Evolutionary conservation across 1,140 invertebrate species (phyloP).

Genomic region (Proales similis): DNA sequence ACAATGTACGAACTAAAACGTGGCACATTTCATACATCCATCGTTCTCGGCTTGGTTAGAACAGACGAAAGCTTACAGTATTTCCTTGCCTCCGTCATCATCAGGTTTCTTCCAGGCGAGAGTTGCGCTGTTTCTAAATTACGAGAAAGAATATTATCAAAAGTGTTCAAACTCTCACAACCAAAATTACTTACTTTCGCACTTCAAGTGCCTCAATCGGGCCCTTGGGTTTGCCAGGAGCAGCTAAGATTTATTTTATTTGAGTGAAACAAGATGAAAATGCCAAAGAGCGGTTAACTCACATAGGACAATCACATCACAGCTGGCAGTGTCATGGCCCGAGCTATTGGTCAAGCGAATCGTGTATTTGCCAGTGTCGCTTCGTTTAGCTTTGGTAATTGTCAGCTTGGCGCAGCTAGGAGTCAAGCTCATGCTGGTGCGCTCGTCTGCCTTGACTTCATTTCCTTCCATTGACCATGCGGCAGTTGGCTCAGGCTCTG

Average conservation of each 20-base stretch:
- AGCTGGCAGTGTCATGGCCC: conserved; percentile 70
- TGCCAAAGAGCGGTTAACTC: conserved; percentile 41
- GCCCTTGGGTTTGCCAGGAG: conserved; percentile 73
- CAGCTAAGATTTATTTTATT: conserved; percentile 54
- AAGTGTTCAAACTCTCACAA: not conserved
- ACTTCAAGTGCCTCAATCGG: conserved; percentile 60
- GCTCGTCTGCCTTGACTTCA: conserved; percentile 8
- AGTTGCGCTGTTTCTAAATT: conserved; percentile 65
- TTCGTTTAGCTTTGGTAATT: conserved; percentile 71
- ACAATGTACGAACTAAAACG: conserved; percentile 32
- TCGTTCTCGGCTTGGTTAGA: conserved; percentile 14
- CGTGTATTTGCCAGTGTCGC: conserved; percentile 83
- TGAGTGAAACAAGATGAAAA: not conserved
- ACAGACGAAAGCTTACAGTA: not conserved
- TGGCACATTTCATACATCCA: not conserved
- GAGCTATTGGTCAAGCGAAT: conserved; percentile 73
- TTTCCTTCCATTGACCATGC: conserved; percentile 73
- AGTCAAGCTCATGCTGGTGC: conserved; percentile 8
- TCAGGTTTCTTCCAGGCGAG: conserved; percentile 58
- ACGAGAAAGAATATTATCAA: not conserved
- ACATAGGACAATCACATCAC: conserved; percentile 79
- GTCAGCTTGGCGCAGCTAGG: conserved; percentile 57
- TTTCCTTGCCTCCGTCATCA: conserved; percentile 42
- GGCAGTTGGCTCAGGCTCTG: conserved; percentile 87
- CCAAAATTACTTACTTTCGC: conserved; percentile 49